A percentile compares a stretch with the other conserved stretches of the same genome.
These are phyloP conservation scores for Macroramphosus scolopax DNA, from an alignment of 2,797 vertebrate genomes.

Conservation along the genomic window DNA sequence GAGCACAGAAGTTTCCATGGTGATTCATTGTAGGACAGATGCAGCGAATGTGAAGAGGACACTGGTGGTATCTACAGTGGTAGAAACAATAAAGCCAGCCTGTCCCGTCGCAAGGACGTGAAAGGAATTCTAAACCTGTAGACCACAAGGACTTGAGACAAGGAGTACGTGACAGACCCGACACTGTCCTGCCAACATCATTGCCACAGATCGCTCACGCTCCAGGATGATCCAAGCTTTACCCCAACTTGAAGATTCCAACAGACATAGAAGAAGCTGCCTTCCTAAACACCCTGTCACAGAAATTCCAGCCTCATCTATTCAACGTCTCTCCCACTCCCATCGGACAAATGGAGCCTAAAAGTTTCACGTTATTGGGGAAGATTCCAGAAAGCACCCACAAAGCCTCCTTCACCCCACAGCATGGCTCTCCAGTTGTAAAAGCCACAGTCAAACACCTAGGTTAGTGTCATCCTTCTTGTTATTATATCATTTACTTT, in stretches of 20 bases:
- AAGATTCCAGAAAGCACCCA: slow-evolving; percentile 34
- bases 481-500: no score
- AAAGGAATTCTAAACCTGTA: slow-evolving; percentile 11
- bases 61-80: neutral
- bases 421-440: slow-evolving; percentile 6
- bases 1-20: slow-evolving; percentile 45
- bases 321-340: neutral
- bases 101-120: neutral
- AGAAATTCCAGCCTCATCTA: slow-evolving; percentile 11
- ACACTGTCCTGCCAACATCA: slow-evolving; percentile 10
- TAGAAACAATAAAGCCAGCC: slow-evolving; percentile 18
- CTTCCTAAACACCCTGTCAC: slow-evolving; percentile 22
- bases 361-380: neutral
- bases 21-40: slow-evolving; percentile 26
- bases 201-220: neutral
- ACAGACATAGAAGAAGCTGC: slow-evolving; percentile 3
- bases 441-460: slow-evolving; percentile 33
- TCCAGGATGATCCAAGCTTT: slow-evolving; percentile 13
- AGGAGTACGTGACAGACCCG: slow-evolving; percentile 23
- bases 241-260: slow-evolving; percentile 51
- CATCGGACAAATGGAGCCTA: no score
- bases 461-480: slow-evolving; percentile 27
- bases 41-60: neutral
- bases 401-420: slow-evolving; percentile 22
- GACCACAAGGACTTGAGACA: no score